A percentile compares a stretch with the other conserved stretches of the same genome.
Conservation (phyloP, 2,888 invertebrate genomes). For the Meiosimyza decipiens region DNA sequence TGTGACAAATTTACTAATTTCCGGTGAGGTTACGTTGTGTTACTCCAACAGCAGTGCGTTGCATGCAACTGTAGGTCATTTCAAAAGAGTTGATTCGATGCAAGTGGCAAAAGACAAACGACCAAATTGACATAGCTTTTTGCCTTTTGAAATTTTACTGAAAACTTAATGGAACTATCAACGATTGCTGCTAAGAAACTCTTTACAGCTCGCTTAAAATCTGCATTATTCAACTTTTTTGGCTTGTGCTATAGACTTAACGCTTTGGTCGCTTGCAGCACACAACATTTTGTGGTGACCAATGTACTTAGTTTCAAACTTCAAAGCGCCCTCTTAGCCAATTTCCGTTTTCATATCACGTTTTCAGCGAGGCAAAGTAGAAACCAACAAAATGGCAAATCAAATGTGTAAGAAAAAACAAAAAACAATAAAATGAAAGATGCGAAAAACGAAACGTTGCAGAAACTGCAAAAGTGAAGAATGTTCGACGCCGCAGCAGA, state of each 20-base stretch:
- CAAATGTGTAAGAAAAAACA: constrained; percentile 22
- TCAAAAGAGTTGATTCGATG: too few species aligned
- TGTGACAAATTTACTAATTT: constrained; percentile 50
- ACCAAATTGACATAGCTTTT: too few species aligned
- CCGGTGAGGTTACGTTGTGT: constrained; percentile 31
- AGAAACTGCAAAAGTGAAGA: constrained; percentile 13
- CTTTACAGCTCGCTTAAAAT: too few species aligned
- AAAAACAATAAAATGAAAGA: constrained; percentile 30
- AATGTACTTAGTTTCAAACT: too few species aligned
- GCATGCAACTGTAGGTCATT: background rate
- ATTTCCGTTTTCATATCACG: constrained; percentile 47
- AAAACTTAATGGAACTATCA: too few species aligned
- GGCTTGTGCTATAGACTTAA: too few species aligned
- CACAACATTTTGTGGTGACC: too few species aligned
- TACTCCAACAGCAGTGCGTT: background rate
- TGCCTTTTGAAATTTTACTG: too few species aligned
- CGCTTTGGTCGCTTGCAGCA: too few species aligned
- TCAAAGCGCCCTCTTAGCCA: constrained; percentile 27
- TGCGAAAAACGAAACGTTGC: background rate
- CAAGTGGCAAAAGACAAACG: too few species aligned
- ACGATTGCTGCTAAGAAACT: too few species aligned
- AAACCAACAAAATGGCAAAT: constrained; percentile 1
- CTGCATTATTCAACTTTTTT: too few species aligned
- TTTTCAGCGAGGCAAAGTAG: constrained; percentile 7
- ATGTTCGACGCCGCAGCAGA: background rate